Evolutionary conservation across 1,140 invertebrate genomes (phyloP).

Genomic region (Bombus impatiens): DNA sequence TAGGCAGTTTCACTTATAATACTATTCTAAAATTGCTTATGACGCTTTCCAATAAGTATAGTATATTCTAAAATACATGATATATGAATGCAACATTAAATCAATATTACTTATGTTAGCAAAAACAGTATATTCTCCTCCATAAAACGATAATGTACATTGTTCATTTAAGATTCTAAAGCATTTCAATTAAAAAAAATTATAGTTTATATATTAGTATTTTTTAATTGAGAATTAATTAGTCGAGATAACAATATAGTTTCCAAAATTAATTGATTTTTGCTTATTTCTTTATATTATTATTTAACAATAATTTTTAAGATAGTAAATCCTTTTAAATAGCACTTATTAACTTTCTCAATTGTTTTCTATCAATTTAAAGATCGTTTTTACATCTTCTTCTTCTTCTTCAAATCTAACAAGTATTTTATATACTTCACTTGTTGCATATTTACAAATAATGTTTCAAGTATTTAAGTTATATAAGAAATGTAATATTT

Average conservation of each 20-base stretch:
- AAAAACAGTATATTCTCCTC: conserved; percentile 7
- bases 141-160: neutral
- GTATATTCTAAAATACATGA: neutral
- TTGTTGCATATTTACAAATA: conserved; percentile 44
- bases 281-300: conserved; percentile 21
- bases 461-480: conserved; percentile 9
- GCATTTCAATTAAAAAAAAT: neutral
- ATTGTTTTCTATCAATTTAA: conserved; percentile 29
- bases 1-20: conserved; percentile 30
- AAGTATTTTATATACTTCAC: conserved; percentile 14
- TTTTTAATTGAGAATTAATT: conserved; percentile 1
- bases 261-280: conserved; percentile 4
- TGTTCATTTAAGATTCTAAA: neutral
- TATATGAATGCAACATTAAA: conserved; percentile 10
- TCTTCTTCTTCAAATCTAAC: conserved; percentile 10
- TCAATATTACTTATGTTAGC: neutral
- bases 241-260: neutral
- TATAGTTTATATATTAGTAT: conserved; percentile 6
- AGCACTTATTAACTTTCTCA: conserved; percentile 33
- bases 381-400: conserved; percentile 32
- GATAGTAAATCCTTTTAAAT: conserved; percentile 25
- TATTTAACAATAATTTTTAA: conserved; percentile 41
- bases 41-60: neutral
- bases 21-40: neutral
- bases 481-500: neutral